Evolutionary conservation across 1,140 invertebrate species (phyloP), one percentile per base, ranked within the genome.

Genomic region (Lethrus apterus): DNA sequence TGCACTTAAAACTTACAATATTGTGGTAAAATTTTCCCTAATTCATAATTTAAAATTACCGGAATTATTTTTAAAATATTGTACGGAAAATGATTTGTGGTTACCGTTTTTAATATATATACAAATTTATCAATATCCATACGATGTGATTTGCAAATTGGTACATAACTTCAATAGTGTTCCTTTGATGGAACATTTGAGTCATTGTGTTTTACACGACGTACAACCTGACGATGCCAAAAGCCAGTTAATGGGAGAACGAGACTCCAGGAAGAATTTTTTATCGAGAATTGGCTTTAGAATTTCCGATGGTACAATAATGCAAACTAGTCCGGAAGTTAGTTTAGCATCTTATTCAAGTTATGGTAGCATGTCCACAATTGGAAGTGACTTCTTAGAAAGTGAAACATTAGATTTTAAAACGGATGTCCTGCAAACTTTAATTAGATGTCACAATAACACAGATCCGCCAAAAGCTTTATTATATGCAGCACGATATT

Each of bases 401-500:
- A 54, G 57, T 40, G 62, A 63, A 46, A 50, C 55, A 38, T 54
- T 50, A 9, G 56, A 62, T 46, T 57, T 69, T 44, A 69, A 69
- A 21, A 63, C 74, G 10, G 76, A 81, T 52, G 56, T 83, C 15
- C 75, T 80, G 71, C 68, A 78, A 36, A 74, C 71, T 38, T 70
- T 81, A 33, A 70, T 80, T 3, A 71, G 73, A 17, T 81, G 79
- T 54, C 79, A 82, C 55, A 75, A 79, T 21, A 80, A 77, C 38
- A 75, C 75, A 52, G 79, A 82, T 66, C 80, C 80, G 31, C 78
- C 79, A 1, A 74, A 72, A 17, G 73, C 77, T 18, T 60, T 82
- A 10, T 54, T 81, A 0, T 70, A 70, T 21, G 75, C 77, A 4
- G 75, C 78, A 4, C 67, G 70, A 13, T 35, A 67, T 5, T 72